These are phyloP conservation scores for Brachionus calyciflorus DNA, from an alignment of 1,140 invertebrate genomes.

Conservation along the genomic window DNA sequence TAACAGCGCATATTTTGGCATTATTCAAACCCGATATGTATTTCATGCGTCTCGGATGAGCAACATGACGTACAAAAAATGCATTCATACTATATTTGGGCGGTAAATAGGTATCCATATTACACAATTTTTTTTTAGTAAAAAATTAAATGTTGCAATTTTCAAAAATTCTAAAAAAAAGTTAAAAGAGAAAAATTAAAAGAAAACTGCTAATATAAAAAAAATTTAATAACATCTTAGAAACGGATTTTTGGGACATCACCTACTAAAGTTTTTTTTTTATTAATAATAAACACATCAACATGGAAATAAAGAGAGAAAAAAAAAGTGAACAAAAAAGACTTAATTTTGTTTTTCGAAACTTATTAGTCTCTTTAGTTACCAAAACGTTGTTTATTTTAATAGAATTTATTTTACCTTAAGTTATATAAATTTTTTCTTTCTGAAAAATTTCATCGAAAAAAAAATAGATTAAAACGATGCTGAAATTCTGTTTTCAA, in stretches of 20 bases:
- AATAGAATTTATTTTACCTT: constrained; percentile 4
- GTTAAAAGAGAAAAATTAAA: not conserved
- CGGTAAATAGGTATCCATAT: constrained; percentile 43
- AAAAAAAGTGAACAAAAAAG: not conserved
- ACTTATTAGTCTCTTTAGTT: constrained; percentile 43
- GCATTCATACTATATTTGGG: constrained; percentile 55
- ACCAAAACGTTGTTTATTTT: constrained; percentile 36
- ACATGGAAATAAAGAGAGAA: not conserved
- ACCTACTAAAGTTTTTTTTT: constrained; percentile 5
- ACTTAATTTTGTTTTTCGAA: not conserved
- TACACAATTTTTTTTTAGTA: not conserved
- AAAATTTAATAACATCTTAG: constrained; percentile 23
- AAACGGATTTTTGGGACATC: constrained; percentile 40
- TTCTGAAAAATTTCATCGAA: not conserved
- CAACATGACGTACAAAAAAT: constrained; percentile 60
- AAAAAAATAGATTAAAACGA: no score
- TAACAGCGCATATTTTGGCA: constrained; percentile 58
- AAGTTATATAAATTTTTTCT: not conserved
- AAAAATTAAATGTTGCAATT: constrained; percentile 12
- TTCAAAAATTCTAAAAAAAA: not conserved
- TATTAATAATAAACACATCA: not conserved
- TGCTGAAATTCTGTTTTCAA: no score
- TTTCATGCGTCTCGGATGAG: constrained; percentile 56
- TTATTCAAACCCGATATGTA: constrained; percentile 60
- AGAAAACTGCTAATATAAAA: constrained; percentile 6